Evolutionary conservation across 1,140 invertebrate genomes (phyloP).

Genomic region (Bombus cullumanus): DNA sequence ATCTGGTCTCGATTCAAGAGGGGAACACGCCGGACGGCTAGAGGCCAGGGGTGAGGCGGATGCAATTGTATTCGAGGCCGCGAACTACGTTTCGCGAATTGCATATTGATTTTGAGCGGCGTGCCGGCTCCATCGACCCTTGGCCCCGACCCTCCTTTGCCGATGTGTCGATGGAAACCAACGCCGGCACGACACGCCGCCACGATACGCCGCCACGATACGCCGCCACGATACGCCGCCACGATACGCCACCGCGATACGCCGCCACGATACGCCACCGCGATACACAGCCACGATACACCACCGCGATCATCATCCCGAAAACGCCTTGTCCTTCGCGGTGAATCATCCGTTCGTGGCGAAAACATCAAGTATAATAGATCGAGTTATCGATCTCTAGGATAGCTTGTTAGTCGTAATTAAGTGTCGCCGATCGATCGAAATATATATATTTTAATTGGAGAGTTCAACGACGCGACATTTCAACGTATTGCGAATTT

Average conservation of each 20-base stretch:
- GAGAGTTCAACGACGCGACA: background rate
- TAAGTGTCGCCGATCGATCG: background rate
- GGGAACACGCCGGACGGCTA: background rate
- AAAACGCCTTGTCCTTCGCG: background rate
- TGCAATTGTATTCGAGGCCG: slow-evolving; percentile 54
- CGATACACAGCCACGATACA: background rate
- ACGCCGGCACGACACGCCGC: background rate
- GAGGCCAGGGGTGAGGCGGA: slow-evolving; percentile 8
- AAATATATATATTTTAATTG: background rate
- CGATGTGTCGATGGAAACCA: slow-evolving; percentile 6
- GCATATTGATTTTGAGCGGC: slow-evolving; percentile 57
- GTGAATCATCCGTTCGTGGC: no score
- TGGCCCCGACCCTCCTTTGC: background rate
- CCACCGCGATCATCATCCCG: background rate
- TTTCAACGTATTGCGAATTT: background rate
- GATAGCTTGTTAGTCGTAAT: background rate
- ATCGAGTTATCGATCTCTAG: background rate
- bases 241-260: no score
- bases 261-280: background rate
- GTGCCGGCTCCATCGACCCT: background rate
- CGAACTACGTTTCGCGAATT: slow-evolving; percentile 60
- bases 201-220: background rate
- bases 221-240: no score
- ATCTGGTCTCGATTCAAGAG: slow-evolving; percentile 26
- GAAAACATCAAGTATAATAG: background rate